Conservation (phyloP, 1,140 invertebrate species). For the Danaus plexippus region DNA sequence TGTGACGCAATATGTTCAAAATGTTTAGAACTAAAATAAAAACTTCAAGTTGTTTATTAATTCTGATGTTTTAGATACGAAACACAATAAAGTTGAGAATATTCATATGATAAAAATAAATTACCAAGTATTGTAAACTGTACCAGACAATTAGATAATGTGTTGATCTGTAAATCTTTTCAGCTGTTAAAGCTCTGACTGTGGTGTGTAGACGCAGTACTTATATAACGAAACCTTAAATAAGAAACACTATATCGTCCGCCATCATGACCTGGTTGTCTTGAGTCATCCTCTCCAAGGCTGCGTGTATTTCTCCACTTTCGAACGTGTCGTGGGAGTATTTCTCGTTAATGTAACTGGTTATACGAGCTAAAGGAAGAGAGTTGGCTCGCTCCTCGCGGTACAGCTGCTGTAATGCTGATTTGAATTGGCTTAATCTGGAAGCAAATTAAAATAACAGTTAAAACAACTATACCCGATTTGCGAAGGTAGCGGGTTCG, state of each 20-base stretch:
- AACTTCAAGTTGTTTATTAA: too few species aligned
- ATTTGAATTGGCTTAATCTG: constrained; percentile 78
- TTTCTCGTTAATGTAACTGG: constrained; percentile 75
- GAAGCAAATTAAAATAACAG: constrained; percentile 39
- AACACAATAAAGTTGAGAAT: too few species aligned
- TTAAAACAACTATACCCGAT: not conserved
- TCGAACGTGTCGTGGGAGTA: constrained; percentile 76
- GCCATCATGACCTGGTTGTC: constrained; percentile 94
- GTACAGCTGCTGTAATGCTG: constrained; percentile 77
- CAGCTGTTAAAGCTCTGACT: too few species aligned
- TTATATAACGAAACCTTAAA: constrained; percentile 71
- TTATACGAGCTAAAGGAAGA: constrained; percentile 74
- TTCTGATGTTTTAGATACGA: too few species aligned
- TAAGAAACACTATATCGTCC: constrained; percentile 89
- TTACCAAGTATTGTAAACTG: too few species aligned
- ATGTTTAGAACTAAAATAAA: too few species aligned
- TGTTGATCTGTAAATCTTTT: too few species aligned
- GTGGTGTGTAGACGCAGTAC: too few species aligned
- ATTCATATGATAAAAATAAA: too few species aligned
- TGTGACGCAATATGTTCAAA: too few species aligned
- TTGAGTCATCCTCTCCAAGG: constrained; percentile 87
- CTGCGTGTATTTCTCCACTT: constrained; percentile 81
- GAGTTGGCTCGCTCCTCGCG: constrained; percentile 79
- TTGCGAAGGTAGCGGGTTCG: too few species aligned
- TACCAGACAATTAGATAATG: too few species aligned